phyloP scores from a whole-genome alignment of 2,797 vertebrate species.

The Microctenopoma stevenorrisi region DNA sequence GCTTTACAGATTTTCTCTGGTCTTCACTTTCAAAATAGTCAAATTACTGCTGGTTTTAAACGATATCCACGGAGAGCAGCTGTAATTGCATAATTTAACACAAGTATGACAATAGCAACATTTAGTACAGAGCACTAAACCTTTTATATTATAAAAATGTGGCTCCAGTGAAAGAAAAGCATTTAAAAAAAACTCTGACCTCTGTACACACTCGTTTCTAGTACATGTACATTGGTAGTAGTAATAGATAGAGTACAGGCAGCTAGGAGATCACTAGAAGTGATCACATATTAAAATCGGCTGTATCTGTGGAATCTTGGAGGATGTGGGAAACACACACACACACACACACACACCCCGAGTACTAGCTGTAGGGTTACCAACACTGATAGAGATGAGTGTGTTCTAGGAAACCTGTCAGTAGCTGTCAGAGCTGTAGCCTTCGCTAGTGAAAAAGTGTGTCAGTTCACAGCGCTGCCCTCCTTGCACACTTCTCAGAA shows the following conservation, averaged over 20 bases:
- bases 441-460: constrained; percentile 68
- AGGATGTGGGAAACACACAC: constrained; percentile 71
- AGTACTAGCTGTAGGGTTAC: constrained; percentile 53
- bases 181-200: neutral
- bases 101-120: neutral
- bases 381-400: constrained; percentile 65
- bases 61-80: constrained; percentile 4
- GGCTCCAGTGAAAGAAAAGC: constrained; percentile 2
- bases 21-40: constrained; percentile 12
- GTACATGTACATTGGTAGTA: neutral
- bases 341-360: constrained; percentile 8
- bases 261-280: constrained; percentile 51
- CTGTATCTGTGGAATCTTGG: constrained; percentile 70
- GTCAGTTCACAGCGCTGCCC: constrained; percentile 65
- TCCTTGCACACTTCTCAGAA: constrained; percentile 77
- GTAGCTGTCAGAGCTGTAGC: constrained; percentile 48
- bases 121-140: neutral
- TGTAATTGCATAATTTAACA: constrained; percentile 15
- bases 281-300: constrained; percentile 66
- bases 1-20: constrained; percentile 1
- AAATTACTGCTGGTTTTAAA: neutral
- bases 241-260: constrained; percentile 15
- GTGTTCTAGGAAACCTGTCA: constrained; percentile 78
- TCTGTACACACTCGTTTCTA: constrained; percentile 25
- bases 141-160: neutral